Evolutionary conservation across 2,797 vertebrate genomes (phyloP).

Genomic region (Rhodeus uyekii): DNA sequence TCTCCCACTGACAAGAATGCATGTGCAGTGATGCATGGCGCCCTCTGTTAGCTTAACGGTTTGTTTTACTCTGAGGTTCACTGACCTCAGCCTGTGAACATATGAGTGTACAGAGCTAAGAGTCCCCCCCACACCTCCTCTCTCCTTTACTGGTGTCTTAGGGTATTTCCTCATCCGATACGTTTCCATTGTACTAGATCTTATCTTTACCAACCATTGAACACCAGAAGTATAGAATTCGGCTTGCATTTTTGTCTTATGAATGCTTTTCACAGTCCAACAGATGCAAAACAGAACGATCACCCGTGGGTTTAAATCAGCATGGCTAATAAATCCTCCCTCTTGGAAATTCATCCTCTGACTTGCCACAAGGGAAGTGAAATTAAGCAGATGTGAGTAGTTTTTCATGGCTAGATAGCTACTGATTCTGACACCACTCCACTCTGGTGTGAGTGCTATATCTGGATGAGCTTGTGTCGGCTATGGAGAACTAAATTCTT

Average conservation of each 20-base stretch:
- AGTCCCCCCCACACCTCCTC: neutral
- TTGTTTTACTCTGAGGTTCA: slow-evolving; percentile 59
- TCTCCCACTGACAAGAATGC: slow-evolving; percentile 53
- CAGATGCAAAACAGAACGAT: slow-evolving; percentile 69
- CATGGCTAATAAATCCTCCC: slow-evolving; percentile 65
- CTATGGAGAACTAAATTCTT: slow-evolving; percentile 7
- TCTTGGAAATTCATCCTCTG: slow-evolving; percentile 61
- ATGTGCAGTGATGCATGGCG: slow-evolving; percentile 48
- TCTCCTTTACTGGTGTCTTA: slow-evolving; percentile 30
- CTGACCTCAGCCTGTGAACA: slow-evolving; percentile 58
- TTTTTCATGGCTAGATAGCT: slow-evolving; percentile 74
- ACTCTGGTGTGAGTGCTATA: slow-evolving; percentile 51
- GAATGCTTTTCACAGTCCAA: slow-evolving; percentile 25
- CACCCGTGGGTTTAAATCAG: slow-evolving; percentile 71
- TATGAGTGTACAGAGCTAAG: slow-evolving; percentile 52
- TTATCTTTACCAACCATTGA: slow-evolving; percentile 19
- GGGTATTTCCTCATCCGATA: slow-evolving; percentile 22
- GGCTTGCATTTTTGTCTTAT: slow-evolving; percentile 10
- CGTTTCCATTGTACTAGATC: slow-evolving; percentile 29
- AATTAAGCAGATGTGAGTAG: slow-evolving; percentile 71
- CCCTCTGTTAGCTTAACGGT: slow-evolving; percentile 55
- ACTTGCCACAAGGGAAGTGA: slow-evolving; percentile 63
- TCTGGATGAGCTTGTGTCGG: slow-evolving; percentile 66
- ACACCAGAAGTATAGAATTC: neutral
- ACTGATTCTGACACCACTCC: slow-evolving; percentile 62